Evolutionary conservation across 2,113 vertebrate species (phyloP).

Genomic region (Phylloscopus whistleri): DNA sequence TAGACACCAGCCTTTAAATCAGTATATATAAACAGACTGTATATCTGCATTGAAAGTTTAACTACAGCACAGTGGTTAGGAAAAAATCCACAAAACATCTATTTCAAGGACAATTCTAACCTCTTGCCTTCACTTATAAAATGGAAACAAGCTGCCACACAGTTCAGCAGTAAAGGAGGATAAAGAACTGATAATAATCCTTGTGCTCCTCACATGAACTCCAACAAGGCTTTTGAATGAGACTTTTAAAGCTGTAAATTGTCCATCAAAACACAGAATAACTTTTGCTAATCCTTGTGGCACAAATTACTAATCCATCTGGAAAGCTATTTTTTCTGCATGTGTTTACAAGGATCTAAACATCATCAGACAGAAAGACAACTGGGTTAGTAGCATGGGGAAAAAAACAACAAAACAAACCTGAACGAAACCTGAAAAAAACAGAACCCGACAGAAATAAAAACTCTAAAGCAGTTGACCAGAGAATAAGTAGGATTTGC

Average conservation of each 20-base stretch:
- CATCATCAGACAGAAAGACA: background rate
- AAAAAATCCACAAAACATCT: background rate
- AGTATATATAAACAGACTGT: background rate
- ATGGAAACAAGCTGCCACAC: background rate
- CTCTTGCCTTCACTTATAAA: background rate
- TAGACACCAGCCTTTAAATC: background rate
- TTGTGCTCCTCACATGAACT: conserved; percentile 9
- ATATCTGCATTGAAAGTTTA: background rate
- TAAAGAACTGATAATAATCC: conserved; percentile 27
- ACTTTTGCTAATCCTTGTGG: conserved; percentile 8
- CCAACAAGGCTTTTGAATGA: conserved; percentile 34
- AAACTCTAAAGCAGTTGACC: background rate
- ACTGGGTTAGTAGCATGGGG: background rate
- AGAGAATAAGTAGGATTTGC: conserved; percentile 12
- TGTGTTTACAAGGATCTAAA: conserved; percentile 9
- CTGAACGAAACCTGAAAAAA: background rate
- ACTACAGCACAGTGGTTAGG: background rate
- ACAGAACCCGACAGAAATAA: background rate
- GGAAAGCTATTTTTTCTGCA: conserved; percentile 4
- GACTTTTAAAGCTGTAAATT: conserved; percentile 46
- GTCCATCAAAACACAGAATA: conserved; percentile 41
- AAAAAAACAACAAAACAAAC: background rate
- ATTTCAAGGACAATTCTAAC: background rate
- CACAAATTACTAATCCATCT: conserved; percentile 37
- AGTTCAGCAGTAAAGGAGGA: conserved; percentile 24